Conservation (phyloP, 1,140 invertebrate genomes). For the Scaptomyza hsui region DNA sequence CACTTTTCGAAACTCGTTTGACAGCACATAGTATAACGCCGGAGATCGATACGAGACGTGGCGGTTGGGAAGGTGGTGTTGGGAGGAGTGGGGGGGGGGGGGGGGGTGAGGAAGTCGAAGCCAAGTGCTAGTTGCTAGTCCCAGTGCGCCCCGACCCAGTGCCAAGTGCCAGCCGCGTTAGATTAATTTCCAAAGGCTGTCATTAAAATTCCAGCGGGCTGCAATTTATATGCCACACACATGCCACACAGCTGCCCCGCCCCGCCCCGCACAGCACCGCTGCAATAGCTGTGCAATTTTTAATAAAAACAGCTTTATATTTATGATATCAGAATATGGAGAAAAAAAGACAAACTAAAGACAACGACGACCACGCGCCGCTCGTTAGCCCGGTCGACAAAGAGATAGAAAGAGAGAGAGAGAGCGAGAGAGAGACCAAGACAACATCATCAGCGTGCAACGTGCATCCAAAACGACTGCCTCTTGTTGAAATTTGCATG, state of each 20-base stretch:
- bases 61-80: no score
- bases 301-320: slow-evolving; percentile 82
- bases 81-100: no score
- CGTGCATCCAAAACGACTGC: slow-evolving; percentile 19
- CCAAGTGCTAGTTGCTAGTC: slow-evolving; percentile 24
- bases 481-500: slow-evolving; percentile 76
- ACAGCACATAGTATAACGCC: slow-evolving; percentile 63
- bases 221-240: slow-evolving; percentile 82
- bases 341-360: slow-evolving; percentile 30
- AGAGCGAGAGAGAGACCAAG: slow-evolving; percentile 37
- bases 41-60: slow-evolving; percentile 31
- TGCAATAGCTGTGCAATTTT: slow-evolving; percentile 64
- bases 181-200: slow-evolving; percentile 82
- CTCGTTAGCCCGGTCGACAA: slow-evolving; percentile 62
- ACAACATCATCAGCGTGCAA: slow-evolving; percentile 46
- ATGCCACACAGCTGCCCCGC: slow-evolving; percentile 51
- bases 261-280: slow-evolving; percentile 24
- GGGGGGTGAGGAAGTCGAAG: not conserved
- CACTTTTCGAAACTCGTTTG: slow-evolving; percentile 74
- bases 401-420: no score
- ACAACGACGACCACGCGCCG: slow-evolving; percentile 67
- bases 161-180: slow-evolving; percentile 66
- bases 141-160: not conserved
- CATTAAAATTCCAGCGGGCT: slow-evolving; percentile 79
- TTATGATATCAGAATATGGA: slow-evolving; percentile 73